Percentiles rank a stretch among this genome's conserved stretches.
Conservation (phyloP, 2,888 invertebrate genomes). For the Tanypteryx hageni region DNA sequence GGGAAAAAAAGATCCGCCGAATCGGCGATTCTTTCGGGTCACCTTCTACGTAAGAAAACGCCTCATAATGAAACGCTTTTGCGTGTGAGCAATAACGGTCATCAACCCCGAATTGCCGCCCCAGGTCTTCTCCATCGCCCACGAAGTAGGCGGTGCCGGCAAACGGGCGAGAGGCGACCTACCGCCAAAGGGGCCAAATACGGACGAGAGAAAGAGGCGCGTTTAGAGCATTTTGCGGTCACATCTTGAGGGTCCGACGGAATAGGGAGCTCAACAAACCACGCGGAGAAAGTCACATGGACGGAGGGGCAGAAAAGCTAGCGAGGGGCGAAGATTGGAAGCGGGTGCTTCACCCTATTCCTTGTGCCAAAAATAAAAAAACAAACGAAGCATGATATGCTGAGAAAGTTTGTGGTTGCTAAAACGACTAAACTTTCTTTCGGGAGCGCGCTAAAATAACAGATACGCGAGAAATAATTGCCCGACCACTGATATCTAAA, state of each 20-base stretch:
- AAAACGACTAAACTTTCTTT: no score
- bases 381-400: no score
- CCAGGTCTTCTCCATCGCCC: background rate
- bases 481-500: no score
- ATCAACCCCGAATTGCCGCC: background rate
- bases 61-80: background rate
- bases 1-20: no score
- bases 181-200: conserved; percentile 32
- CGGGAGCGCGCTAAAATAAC: no score
- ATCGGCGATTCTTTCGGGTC: no score
- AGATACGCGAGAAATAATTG: no score
- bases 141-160: conserved; percentile 4
- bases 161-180: conserved; percentile 1
- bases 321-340: no score
- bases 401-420: no score
- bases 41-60: background rate
- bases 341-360: no score
- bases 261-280: background rate
- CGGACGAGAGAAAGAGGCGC: background rate
- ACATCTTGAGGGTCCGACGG: background rate
- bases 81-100: background rate
- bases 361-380: no score
- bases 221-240: background rate
- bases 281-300: background rate
- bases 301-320: background rate